These are phyloP conservation scores for Xylocopa sonorina DNA, from an alignment of 1,140 invertebrate genomes.

Conservation along the genomic window DNA sequence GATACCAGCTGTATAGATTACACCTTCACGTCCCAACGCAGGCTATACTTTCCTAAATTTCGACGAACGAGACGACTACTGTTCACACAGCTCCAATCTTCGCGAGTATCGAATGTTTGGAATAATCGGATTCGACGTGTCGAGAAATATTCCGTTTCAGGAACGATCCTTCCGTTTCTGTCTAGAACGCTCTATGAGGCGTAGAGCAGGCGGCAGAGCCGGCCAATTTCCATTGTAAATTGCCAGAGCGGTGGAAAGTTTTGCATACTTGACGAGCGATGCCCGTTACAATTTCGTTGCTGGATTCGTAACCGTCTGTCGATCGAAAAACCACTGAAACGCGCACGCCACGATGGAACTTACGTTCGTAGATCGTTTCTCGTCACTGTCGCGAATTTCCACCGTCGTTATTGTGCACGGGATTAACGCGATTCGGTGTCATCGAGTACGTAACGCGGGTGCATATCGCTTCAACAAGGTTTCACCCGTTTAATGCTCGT, in stretches of 20 bases:
- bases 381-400: too few relatives aligned
- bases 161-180: slow-evolving; percentile 16
- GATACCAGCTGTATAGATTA: too few relatives aligned
- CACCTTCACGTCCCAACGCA: too few relatives aligned
- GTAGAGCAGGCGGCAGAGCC: slow-evolving; percentile 8
- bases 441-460: too few relatives aligned
- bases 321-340: slow-evolving; percentile 26
- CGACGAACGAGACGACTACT: neutral
- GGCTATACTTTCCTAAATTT: too few relatives aligned
- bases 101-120: slow-evolving; percentile 24
- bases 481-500: too few relatives aligned
- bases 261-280: slow-evolving; percentile 64
- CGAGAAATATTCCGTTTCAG: slow-evolving; percentile 18
- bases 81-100: slow-evolving; percentile 3
- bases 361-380: too few relatives aligned
- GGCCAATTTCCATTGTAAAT: slow-evolving; percentile 65
- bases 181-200: neutral
- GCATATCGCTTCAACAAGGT: too few relatives aligned
- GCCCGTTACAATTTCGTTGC: slow-evolving; percentile 10
- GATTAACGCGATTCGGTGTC: too few relatives aligned
- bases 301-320: neutral
- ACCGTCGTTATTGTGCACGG: too few relatives aligned
- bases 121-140: slow-evolving; percentile 20
- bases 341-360: neutral
- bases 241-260: slow-evolving; percentile 54